Percentiles rank a stretch among this genome's conserved stretches.
These are phyloP conservation scores for Pseudorhiza aurosa DNA, from an alignment of 30 jellyfish, hydroid and myxozoan species.

Conservation along the genomic window DNA sequence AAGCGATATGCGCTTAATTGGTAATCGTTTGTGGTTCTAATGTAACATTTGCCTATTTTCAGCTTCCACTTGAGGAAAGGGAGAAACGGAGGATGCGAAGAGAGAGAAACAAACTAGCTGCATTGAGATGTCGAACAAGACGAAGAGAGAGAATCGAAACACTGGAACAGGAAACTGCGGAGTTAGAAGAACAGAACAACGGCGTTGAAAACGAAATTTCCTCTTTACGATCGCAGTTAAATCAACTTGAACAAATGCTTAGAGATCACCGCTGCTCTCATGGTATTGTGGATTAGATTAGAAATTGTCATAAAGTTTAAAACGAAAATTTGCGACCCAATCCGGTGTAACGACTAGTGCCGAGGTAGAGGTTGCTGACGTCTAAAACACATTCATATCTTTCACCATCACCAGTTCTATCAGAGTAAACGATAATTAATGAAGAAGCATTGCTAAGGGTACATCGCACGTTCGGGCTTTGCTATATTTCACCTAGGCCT, in stretches of 20 bases:
- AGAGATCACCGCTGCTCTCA: constrained; percentile 74
- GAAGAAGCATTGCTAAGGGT: too few relatives aligned
- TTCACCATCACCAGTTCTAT: neutral
- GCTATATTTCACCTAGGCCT: too few relatives aligned
- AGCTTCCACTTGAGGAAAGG: constrained; percentile 85
- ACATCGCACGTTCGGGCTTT: too few relatives aligned
- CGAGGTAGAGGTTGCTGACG: too few relatives aligned
- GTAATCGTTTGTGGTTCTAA: too few relatives aligned
- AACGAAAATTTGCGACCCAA: neutral
- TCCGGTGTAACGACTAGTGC: too few relatives aligned
- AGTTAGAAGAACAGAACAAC: constrained; percentile 75
- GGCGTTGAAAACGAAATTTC: constrained; percentile 74
- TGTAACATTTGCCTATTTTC: too few relatives aligned
- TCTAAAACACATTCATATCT: too few relatives aligned
- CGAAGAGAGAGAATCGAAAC: constrained; percentile 94
- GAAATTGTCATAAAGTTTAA: neutral
- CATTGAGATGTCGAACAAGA: constrained; percentile 94
- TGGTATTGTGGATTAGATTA: constrained; percentile 33
- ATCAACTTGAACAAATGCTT: constrained; percentile 77
- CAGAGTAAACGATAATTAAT: too few relatives aligned
- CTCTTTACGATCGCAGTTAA: constrained; percentile 68
- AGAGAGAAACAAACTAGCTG: constrained; percentile 92
- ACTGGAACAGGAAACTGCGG: constrained; percentile 90
- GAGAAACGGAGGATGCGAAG: constrained; percentile 89
- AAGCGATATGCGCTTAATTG: too few relatives aligned